phyloP scores from a whole-genome alignment of 2,797 vertebrate species.

The Cygnus olor region DNA sequence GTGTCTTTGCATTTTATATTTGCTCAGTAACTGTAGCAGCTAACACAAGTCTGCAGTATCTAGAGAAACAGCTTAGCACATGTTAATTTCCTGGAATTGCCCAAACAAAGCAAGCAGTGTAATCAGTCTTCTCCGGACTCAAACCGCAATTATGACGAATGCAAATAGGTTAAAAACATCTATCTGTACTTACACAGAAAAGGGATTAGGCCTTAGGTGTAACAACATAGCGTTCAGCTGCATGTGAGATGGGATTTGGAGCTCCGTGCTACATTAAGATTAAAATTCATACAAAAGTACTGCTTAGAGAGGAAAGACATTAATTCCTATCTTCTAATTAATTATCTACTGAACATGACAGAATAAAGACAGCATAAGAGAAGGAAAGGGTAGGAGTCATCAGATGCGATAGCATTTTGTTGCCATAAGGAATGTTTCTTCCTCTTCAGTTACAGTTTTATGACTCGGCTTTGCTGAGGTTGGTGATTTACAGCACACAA shows the following conservation, averaged over 20 bases:
- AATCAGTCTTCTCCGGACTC: background rate
- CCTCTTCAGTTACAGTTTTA: background rate
- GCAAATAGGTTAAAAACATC: background rate
- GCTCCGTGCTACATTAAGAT: background rate
- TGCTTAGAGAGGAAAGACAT: background rate
- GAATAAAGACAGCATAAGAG: background rate
- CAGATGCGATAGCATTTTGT: background rate
- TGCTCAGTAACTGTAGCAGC: background rate
- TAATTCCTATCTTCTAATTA: background rate
- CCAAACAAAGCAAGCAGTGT: slow-evolving; percentile 1
- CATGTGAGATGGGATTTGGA: background rate
- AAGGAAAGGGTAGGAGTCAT: background rate
- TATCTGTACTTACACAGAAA: background rate
- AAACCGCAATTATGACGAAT: background rate
- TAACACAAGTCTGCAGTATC: background rate
- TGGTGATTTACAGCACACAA: background rate
- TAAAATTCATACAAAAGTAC: background rate
- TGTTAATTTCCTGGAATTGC: background rate
- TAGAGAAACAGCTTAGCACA: background rate
- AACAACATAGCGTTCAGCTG: background rate
- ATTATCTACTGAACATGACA: background rate
- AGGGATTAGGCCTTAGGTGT: background rate
- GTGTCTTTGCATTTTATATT: background rate
- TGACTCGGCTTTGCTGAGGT: background rate
- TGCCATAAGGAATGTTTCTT: background rate